These are phyloP conservation scores for Octopus sinensis DNA, from an alignment of 1,140 invertebrate species.

Conservation along the genomic window DNA sequence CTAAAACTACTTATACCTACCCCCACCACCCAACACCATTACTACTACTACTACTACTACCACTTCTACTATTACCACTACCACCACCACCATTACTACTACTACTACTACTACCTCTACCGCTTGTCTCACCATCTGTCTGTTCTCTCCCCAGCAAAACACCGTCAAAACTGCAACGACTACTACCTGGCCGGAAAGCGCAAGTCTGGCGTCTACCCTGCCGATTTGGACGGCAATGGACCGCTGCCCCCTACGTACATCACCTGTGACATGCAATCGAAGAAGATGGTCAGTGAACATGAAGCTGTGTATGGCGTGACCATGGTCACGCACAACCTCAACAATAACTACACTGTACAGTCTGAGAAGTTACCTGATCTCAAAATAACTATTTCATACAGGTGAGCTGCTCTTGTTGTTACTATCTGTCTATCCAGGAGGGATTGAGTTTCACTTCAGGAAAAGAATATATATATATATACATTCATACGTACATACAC, in stretches of 20 bases:
- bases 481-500: too few relatives aligned
- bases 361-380: conserved; percentile 30
- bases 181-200: conserved; percentile 78
- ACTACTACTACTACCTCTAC: too few relatives aligned
- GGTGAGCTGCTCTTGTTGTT: conserved; percentile 39
- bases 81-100: too few relatives aligned
- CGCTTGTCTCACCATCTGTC: not conserved
- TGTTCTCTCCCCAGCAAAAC: conserved; percentile 65
- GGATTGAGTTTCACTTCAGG: too few relatives aligned
- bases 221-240: conserved; percentile 91
- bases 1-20: too few relatives aligned
- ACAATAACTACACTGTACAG: conserved; percentile 48
- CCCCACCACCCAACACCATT: too few relatives aligned
- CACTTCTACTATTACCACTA: too few relatives aligned
- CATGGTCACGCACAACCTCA: conserved; percentile 87
- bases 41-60: too few relatives aligned
- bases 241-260: conserved; percentile 84
- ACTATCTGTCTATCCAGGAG: too few relatives aligned
- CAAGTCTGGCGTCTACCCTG: conserved; percentile 80
- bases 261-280: conserved; percentile 78
- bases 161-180: conserved; percentile 87
- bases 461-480: too few relatives aligned
- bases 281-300: conserved; percentile 47
- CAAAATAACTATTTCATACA: conserved; percentile 42
- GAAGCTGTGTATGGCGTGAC: conserved; percentile 78